A percentile compares a stretch with the other conserved stretches of the same genome.
phyloP scores from a whole-genome alignment of 2,888 invertebrate species.

The Drosophila paranaensis region DNA sequence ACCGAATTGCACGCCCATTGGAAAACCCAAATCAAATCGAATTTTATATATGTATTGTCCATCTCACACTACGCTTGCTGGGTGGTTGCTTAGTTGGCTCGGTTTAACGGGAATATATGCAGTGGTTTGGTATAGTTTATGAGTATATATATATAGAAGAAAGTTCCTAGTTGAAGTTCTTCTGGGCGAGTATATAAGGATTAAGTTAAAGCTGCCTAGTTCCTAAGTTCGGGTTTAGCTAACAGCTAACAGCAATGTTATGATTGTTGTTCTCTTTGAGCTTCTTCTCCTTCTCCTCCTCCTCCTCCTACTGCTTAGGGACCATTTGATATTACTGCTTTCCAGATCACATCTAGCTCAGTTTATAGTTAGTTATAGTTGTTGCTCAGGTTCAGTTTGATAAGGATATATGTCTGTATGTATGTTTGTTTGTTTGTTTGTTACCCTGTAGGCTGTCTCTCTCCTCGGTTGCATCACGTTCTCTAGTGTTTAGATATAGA shows the following conservation, averaged over 20 bases:
- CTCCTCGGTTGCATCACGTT: constrained; percentile 44
- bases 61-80: constrained; percentile 52
- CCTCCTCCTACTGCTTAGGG: not conserved
- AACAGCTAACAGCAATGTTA: not conserved
- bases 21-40: constrained; percentile 23
- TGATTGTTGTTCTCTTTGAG: constrained; percentile 1
- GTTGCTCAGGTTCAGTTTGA: constrained; percentile 40
- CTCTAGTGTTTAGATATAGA: constrained; percentile 39
- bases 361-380: constrained; percentile 34
- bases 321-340: constrained; percentile 35
- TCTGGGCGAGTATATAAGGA: not conserved
- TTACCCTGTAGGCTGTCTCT: constrained; percentile 55
- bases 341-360: constrained; percentile 34
- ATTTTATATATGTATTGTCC: constrained; percentile 58
- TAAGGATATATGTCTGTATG: constrained; percentile 25
- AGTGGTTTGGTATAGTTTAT: constrained; percentile 11
- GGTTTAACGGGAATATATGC: constrained; percentile 36
- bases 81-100: constrained; percentile 56
- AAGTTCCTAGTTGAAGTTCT: not conserved
- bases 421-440: constrained; percentile 10
- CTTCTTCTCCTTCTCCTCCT: not conserved
- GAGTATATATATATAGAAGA: constrained; percentile 6
- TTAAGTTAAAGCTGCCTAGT: not conserved
- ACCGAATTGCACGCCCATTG: constrained; percentile 13
- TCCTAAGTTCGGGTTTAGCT: not conserved